Conservation (phyloP, 1,140 invertebrate species). For the Kradibia gibbosae region DNA sequence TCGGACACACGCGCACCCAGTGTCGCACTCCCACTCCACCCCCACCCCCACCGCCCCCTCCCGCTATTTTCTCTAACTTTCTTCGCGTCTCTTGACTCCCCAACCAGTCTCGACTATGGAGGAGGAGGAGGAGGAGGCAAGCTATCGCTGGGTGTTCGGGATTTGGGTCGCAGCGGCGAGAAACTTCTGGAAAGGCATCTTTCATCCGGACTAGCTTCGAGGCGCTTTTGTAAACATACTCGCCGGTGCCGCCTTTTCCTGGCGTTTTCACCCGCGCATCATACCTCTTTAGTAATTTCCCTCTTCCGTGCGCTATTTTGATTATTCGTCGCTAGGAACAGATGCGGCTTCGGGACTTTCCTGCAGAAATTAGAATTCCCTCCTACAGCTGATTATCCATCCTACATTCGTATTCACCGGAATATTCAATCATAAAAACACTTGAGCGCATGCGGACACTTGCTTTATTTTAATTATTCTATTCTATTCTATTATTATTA, state of each 20-base stretch:
- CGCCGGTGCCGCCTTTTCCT: constrained; percentile 20
- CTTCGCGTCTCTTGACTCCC: not conserved
- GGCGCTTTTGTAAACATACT: constrained; percentile 44
- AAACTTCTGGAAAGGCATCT: constrained; percentile 47
- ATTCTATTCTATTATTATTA: too few species aligned
- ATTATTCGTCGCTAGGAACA: not conserved
- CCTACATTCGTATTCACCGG: too few species aligned
- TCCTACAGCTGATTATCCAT: not conserved
- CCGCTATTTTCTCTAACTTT: not conserved
- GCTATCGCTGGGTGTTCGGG: not conserved
- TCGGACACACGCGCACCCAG: not conserved
- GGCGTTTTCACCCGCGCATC: constrained; percentile 19
- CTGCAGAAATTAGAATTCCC: not conserved
- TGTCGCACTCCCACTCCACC: too few species aligned
- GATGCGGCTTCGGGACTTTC: not conserved
- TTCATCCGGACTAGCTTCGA: constrained; percentile 25
- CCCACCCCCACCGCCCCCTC: not conserved
- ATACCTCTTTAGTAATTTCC: not conserved
- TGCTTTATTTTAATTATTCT: too few species aligned
- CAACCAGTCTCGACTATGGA: too few species aligned
- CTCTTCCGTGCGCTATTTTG: not conserved
- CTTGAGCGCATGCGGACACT: too few species aligned
- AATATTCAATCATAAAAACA: too few species aligned
- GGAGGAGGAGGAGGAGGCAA: too few species aligned
- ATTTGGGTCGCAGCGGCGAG: constrained; percentile 41